Evolutionary conservation across 2,113 vertebrate species (phyloP).

Genomic region (Thinocorus orbignyianus): DNA sequence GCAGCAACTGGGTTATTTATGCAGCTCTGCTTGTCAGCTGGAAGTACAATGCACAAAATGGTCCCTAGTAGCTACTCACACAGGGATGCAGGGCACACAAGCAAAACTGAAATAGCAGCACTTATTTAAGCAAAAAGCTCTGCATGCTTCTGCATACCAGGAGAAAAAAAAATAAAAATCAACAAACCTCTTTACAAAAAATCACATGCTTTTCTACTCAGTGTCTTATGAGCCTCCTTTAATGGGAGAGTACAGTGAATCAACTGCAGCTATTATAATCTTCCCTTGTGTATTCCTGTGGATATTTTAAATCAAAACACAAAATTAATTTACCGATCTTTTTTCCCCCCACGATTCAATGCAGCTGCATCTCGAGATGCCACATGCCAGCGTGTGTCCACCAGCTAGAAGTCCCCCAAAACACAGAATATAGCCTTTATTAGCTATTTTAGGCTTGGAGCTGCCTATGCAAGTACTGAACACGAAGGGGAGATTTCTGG

Average conservation of each 20-base stretch:
- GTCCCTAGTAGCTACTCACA: background rate
- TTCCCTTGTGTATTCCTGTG: background rate
- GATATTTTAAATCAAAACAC: background rate
- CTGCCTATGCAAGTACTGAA: background rate
- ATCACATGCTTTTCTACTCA: background rate
- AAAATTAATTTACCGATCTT: background rate
- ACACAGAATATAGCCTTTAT: background rate
- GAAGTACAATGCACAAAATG: background rate
- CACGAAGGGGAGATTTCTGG: background rate
- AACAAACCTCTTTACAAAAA: background rate
- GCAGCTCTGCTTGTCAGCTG: background rate
- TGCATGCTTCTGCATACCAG: background rate
- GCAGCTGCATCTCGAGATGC: background rate
- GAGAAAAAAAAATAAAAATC: background rate
- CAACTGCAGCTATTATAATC: background rate
- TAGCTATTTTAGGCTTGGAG: background rate
- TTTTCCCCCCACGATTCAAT: background rate
- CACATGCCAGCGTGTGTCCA: fast-evolving
- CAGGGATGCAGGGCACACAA: background rate
- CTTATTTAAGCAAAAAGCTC: background rate
- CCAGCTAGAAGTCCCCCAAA: background rate
- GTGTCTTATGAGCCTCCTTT: background rate
- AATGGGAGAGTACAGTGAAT: background rate
- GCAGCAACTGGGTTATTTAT: slow-evolving; percentile 15
- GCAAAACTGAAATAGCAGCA: background rate